These are phyloP conservation scores for Madoqua kirkii DNA, from an alignment of 2,113 vertebrate genomes.

Conservation along the genomic window DNA sequence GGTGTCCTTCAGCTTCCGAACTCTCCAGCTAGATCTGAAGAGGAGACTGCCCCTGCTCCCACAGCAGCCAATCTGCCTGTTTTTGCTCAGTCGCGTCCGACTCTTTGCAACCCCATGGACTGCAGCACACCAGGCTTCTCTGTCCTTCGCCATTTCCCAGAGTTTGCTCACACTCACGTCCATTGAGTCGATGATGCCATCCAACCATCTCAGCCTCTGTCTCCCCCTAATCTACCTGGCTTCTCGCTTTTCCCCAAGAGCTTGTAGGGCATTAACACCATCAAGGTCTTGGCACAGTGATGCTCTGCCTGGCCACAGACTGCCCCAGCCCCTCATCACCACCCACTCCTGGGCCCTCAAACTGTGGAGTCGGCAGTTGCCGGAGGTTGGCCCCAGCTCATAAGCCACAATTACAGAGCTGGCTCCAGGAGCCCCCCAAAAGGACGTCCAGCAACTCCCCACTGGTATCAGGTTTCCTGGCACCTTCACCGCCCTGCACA, in stretches of 20 bases:
- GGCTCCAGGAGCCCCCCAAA: neutral
- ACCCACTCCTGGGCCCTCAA: fast-evolving
- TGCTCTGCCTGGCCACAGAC: neutral
- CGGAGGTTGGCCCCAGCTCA: neutral
- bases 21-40: neutral
- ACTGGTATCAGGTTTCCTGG: neutral
- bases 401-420: neutral
- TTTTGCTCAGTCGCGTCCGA: neutral
- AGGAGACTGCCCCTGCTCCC: neutral
- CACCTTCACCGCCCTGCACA: neutral
- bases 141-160: neutral
- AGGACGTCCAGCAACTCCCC: neutral
- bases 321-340: neutral
- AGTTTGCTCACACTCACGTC: neutral
- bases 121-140: neutral
- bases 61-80: neutral
- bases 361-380: neutral
- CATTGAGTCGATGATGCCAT: neutral
- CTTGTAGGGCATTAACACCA: neutral
- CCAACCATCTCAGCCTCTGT: neutral
- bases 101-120: neutral
- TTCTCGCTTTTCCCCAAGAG: neutral
- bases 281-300: neutral
- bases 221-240: neutral
- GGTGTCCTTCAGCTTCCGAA: neutral